Evolutionary conservation across 2,113 vertebrate genomes (phyloP).

Genomic region (Cricetomys ansorgei): DNA sequence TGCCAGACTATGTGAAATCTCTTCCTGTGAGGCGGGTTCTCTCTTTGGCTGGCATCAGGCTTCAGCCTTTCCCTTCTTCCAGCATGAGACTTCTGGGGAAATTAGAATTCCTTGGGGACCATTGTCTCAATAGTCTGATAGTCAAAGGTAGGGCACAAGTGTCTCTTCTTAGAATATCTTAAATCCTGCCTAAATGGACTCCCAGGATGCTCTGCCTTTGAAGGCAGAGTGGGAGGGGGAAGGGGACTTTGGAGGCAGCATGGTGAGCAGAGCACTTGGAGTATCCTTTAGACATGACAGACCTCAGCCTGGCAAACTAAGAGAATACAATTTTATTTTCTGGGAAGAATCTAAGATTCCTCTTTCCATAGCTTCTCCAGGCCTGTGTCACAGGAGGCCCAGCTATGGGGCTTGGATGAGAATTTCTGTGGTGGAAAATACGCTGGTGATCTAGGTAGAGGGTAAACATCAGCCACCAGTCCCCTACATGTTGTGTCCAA

Average conservation of each 20-base stretch:
- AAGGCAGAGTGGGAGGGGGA: too few relatives aligned
- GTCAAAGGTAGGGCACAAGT: not conserved
- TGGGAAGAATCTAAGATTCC: not conserved
- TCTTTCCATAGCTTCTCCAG: not conserved
- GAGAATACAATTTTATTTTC: not conserved
- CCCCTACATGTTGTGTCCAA: not conserved
- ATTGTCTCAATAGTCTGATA: not conserved
- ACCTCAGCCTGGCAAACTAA: fast-evolving
- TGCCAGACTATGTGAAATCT: not conserved
- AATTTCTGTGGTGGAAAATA: not conserved
- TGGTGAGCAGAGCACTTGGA: not conserved
- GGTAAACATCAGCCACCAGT: not conserved
- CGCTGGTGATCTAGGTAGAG: not conserved
- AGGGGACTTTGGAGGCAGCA: too few relatives aligned
- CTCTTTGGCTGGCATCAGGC: not conserved
- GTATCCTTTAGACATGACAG: too few relatives aligned
- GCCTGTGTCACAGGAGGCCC: too few relatives aligned
- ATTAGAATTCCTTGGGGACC: not conserved
- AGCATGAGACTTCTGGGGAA: not conserved
- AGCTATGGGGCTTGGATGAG: not conserved
- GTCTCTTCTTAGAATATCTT: not conserved
- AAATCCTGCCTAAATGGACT: not conserved
- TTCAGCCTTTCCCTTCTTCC: not conserved
- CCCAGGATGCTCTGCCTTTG: not conserved
- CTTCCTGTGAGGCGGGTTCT: not conserved